These are phyloP conservation scores for Amphilophus citrinellus DNA, from an alignment of 2,113 vertebrate species.

Conservation along the genomic window DNA sequence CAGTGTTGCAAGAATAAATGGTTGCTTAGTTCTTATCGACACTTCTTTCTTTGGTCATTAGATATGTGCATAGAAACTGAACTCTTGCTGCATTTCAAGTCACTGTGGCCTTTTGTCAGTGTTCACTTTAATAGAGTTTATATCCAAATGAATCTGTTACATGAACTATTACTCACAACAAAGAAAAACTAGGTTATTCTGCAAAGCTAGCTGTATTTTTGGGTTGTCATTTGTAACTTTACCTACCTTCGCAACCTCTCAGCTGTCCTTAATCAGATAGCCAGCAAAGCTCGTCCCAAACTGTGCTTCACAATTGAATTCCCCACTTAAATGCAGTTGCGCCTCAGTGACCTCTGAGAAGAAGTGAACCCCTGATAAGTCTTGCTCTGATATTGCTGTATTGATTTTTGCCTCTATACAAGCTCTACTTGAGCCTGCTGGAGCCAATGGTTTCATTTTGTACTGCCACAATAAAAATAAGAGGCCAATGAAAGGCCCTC, in stretches of 20 bases:
- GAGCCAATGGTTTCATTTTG: conserved; percentile 84
- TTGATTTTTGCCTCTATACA: conserved; percentile 84
- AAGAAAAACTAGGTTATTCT: not conserved
- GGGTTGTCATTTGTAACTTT: conserved; percentile 37
- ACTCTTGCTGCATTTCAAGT: not conserved
- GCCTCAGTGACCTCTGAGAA: conserved; percentile 82
- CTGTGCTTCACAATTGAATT: conserved; percentile 81
- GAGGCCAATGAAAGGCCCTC: conserved; percentile 81
- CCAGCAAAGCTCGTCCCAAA: conserved; percentile 54
- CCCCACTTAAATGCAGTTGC: conserved; percentile 80
- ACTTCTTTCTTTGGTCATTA: no score
- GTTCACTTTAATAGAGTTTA: not conserved
- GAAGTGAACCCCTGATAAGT: conserved; percentile 83
- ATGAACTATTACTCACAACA: not conserved
- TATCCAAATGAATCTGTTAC: not conserved
- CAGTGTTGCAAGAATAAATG: not conserved
- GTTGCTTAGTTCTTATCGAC: not conserved
- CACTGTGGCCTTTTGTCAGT: not conserved
- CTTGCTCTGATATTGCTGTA: conserved; percentile 85
- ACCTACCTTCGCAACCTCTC: conserved; percentile 26
- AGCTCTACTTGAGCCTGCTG: conserved; percentile 65
- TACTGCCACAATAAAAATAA: conserved; percentile 85
- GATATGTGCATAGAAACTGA: not conserved
- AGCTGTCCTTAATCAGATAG: conserved; percentile 71
- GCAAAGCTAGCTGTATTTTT: conserved; percentile 20